Conservation (phyloP, 2,888 invertebrate species). For the Biston betularia region DNA sequence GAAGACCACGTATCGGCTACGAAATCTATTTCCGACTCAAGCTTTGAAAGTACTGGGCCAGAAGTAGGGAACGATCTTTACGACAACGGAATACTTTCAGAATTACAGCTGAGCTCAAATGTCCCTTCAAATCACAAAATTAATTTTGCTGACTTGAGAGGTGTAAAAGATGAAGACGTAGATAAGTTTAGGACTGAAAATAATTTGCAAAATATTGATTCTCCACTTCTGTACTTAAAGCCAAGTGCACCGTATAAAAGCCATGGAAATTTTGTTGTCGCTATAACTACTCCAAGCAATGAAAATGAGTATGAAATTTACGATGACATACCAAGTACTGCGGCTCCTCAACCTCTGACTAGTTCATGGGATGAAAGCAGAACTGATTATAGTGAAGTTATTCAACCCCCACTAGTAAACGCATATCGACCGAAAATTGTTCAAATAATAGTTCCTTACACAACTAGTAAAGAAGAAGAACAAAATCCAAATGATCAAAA, state of each 20-base stretch:
- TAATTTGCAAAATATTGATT: constrained; percentile 84
- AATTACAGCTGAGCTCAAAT: constrained; percentile 58
- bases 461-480: constrained; percentile 77
- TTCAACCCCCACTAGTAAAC: constrained; percentile 56
- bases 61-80: constrained; percentile 72
- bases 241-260: constrained; percentile 85
- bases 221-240: constrained; percentile 85
- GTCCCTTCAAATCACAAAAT: constrained; percentile 67
- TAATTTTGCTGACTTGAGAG: constrained; percentile 75
- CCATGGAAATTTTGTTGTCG: constrained; percentile 73
- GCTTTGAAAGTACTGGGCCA: constrained; percentile 77
- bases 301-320: constrained; percentile 77
- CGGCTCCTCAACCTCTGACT: constrained; percentile 52
- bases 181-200: constrained; percentile 79
- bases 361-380: constrained; percentile 67
- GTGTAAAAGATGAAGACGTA: constrained; percentile 74
- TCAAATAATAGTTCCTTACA: constrained; percentile 94
- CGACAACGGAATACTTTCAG: constrained; percentile 62
- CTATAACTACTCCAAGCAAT: constrained; percentile 63
- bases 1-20: constrained; percentile 78
- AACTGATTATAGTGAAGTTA: constrained; percentile 61
- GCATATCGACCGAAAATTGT: constrained; percentile 88
- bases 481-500: constrained; percentile 56
- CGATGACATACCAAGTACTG: constrained; percentile 71
- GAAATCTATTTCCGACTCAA: constrained; percentile 72